Percentiles rank a stretch among this genome's conserved stretches.
Evolutionary conservation across 2,888 invertebrate genomes (phyloP).

Genomic region (Belgica antarctica): DNA sequence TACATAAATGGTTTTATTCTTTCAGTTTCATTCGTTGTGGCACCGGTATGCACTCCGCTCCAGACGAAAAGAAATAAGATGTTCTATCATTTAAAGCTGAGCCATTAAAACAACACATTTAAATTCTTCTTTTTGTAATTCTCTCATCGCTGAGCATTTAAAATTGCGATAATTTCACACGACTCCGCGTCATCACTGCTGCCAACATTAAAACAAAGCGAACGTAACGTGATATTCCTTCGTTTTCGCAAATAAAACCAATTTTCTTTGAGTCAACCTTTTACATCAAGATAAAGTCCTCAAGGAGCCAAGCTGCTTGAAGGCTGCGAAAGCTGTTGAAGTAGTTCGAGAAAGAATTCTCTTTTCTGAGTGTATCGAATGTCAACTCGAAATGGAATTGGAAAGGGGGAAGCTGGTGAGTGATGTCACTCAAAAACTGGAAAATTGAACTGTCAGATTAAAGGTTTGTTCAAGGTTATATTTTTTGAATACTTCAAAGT

Average conservation of each 20-base stretch:
- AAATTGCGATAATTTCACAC: constrained; percentile 18
- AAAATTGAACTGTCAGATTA: no score
- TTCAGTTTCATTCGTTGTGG: neutral
- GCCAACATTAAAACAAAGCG: neutral
- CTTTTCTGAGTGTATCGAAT: neutral
- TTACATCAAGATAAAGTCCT: constrained; percentile 1
- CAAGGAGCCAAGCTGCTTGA: neutral
- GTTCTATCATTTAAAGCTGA: constrained; percentile 1
- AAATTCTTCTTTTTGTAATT: constrained; percentile 4
- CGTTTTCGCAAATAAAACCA: constrained; percentile 1
- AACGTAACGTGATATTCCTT: constrained; percentile 5
- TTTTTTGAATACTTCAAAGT: neutral
- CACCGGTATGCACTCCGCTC: neutral
- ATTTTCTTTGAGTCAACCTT: neutral
- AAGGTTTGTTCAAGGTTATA: no score
- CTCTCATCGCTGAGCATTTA: neutral
- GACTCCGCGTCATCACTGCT: neutral
- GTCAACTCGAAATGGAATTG: neutral
- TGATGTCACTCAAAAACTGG: no score
- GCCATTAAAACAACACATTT: constrained; percentile 25
- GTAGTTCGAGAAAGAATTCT: neutral
- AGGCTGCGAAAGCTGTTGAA: neutral
- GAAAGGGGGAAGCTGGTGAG: no score
- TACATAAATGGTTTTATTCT: no score
- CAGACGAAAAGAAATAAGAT: neutral